Conservation (phyloP, 2,797 vertebrate species). For the Sarcoramphus papa region DNA sequence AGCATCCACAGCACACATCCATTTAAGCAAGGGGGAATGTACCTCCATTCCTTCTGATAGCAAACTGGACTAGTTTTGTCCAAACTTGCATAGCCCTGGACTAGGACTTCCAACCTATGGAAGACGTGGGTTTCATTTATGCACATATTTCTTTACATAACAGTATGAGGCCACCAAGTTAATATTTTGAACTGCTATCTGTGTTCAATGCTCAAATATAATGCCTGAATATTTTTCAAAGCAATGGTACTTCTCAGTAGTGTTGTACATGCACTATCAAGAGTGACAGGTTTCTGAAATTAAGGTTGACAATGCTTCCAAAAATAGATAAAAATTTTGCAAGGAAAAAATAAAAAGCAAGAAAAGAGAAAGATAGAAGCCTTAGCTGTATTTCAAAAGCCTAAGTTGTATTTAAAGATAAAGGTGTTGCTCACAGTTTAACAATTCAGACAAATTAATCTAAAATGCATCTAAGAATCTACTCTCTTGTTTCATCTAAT, state of each 20-base stretch:
- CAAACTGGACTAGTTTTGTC: background rate
- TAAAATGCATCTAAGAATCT: constrained; percentile 3
- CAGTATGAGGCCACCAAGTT: background rate
- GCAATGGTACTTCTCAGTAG: background rate
- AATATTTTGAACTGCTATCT: background rate
- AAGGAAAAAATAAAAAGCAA: background rate
- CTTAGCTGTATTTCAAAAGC: background rate
- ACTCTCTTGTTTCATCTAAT: background rate
- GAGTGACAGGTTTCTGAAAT: background rate
- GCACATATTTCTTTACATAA: background rate
- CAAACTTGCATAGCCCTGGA: background rate
- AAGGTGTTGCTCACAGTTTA: background rate
- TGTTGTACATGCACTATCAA: background rate
- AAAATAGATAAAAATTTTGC: background rate
- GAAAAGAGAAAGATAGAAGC: background rate
- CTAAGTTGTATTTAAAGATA: background rate
- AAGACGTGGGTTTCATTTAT: background rate
- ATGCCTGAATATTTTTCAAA: background rate
- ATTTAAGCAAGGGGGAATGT: background rate
- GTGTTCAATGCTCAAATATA: background rate
- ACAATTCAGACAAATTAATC: background rate
- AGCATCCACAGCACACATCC: background rate
- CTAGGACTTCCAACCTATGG: background rate
- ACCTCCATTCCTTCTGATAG: background rate
- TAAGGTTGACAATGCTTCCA: background rate